These are phyloP conservation scores for Diplosoma virens DNA, from an alignment of 23 tunicate genomes.

Conservation along the genomic window DNA sequence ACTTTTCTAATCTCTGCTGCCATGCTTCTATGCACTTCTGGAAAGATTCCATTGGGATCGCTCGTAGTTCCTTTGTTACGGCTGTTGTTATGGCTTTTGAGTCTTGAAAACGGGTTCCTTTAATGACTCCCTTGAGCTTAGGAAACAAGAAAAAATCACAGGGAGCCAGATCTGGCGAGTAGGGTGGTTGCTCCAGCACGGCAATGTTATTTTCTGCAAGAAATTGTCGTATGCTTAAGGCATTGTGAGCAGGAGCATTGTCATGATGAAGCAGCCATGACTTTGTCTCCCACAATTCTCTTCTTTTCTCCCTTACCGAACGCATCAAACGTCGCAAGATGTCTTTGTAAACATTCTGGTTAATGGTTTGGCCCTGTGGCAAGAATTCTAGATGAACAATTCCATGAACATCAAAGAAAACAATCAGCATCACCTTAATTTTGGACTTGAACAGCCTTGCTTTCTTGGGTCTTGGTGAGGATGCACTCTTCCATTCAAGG, in stretches of 20 bases:
- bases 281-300: background rate
- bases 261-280: slow-evolving; percentile 9
- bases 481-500: no score
- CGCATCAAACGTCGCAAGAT: background rate
- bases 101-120: background rate
- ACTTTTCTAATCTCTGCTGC: background rate
- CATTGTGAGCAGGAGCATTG: background rate
- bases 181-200: no score
- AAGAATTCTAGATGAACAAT: background rate
- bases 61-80: slow-evolving; percentile 5
- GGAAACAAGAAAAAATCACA: background rate
- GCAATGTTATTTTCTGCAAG: slow-evolving; percentile 1
- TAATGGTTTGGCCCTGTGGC: background rate
- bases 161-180: background rate
- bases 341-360: background rate
- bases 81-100: background rate
- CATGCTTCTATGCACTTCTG: background rate
- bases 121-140: background rate
- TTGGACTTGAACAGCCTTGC: background rate
- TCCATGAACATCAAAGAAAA: background rate
- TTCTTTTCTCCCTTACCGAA: background rate
- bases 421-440: background rate
- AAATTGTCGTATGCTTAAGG: background rate
- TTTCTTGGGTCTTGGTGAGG: no score
- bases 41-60: background rate